A percentile compares a stretch with the other conserved stretches of the same genome.
Evolutionary conservation across 92 coral and sea anemone species (phyloP).

Genomic region (Epizoanthus scotinus): DNA sequence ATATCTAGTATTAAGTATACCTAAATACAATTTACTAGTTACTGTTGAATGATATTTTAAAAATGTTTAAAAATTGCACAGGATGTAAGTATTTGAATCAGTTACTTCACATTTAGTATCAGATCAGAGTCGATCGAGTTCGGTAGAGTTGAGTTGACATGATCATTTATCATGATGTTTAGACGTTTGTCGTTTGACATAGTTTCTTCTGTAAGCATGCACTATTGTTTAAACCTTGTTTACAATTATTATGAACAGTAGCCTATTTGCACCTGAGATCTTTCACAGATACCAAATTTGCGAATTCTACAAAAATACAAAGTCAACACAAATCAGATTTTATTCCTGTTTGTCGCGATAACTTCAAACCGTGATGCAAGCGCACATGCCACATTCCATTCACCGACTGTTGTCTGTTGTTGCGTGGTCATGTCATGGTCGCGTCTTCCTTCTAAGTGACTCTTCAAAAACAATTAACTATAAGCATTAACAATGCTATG

Average conservation of each 20-base stretch:
- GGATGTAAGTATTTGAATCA: too few species aligned
- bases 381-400: slow-evolving; percentile 20
- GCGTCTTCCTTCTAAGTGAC: slow-evolving; percentile 18
- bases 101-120: too few species aligned
- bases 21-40: too few species aligned
- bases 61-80: too few species aligned
- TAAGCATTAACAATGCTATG: too few species aligned
- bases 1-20: too few species aligned
- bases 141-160: too few species aligned
- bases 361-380: too few species aligned
- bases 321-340: neutral
- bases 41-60: too few species aligned
- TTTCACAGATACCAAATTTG: neutral
- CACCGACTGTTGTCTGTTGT: slow-evolving; percentile 18
- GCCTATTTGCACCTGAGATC: slow-evolving; percentile 28
- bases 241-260: slow-evolving; percentile 26
- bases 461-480: neutral
- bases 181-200: too few species aligned
- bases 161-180: too few species aligned
- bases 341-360: neutral
- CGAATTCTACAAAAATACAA: neutral
- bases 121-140: too few species aligned
- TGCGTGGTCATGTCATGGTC: neutral
- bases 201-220: slow-evolving; percentile 13
- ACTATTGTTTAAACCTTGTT: slow-evolving; percentile 32